Evolutionary conservation across 2,888 invertebrate species (phyloP), one percentile per base, ranked within the genome.

Genomic region (Micoletzkya japonica): DNA sequence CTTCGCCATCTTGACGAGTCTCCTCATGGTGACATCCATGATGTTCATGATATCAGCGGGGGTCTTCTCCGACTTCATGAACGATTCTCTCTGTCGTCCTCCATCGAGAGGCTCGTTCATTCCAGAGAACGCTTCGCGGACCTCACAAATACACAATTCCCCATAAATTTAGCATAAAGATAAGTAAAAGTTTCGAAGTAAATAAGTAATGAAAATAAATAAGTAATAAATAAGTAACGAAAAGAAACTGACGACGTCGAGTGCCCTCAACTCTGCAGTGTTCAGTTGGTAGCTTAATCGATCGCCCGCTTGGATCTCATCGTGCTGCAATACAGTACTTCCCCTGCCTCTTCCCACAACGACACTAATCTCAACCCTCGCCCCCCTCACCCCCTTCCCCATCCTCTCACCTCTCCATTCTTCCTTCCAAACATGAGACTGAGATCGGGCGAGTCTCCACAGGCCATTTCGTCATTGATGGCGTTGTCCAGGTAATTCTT

Each of bases 21-120:
- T 77, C 50, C 83, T 75, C 81, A 83, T 84, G 14, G 82, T 78
- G n/a, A 82, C 74, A 71, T 82, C 82, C 81, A 82, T 82, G 63
- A 82, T 81, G 70, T 83, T 83, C 78, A 83, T 76, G 59, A 83
- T 81, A 66, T 83, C 83, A 36, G 76, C 76, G 50, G 83, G 82
- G 26, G 74, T 72, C 61, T 78, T 78, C 63, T 82, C 77, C 7
- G 70, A 57, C 32, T 79, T 79, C 70, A 79, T 71, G 70, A 77
- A 78, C 7, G 77, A 74, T 50, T 75, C 72, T 66, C 73, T 52
- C 64, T 77, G 78, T 24, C 75, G 63, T 68, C 79, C 79, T 28
- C 72, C 73, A 52, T 81, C 81, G 67, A 82, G 70, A 36, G 75
- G 76, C 26, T 83, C 83, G 64, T 82, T 79, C 80, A 83, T 82